Evolutionary conservation across 1,140 invertebrate species (phyloP), one percentile per base, ranked within the genome.

Genomic region (Planococcus citri): DNA sequence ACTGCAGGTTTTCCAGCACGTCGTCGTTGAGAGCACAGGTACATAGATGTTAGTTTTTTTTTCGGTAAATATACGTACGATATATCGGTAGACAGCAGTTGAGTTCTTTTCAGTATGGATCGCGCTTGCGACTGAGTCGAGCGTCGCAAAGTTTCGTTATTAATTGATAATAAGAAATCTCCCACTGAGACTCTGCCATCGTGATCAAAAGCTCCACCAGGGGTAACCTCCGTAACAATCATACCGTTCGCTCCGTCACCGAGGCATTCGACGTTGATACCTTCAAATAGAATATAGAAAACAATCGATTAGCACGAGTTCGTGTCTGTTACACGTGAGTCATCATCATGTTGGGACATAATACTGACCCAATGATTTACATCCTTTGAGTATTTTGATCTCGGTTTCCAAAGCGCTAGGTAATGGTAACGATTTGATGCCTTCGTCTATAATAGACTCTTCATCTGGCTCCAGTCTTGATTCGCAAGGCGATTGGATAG

Each of bases 231-330:
- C 61, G 81, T 84, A 12, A 89, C 82, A 10, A 84, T 73, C 73
- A 86, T 84, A 6, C 87, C 87, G 78, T 88, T 88, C 8, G 84
- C 75, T 17, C 85, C 85, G 72, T 83, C 83, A 69, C 86, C 85
- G 10, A 81, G 79, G 33, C 81, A 78, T 69, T 85, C 83, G 4
- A 86, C 78, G 14, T 76, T 80, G 12, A 86, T 69, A 70, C 84
- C 84, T 84, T 64, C 60, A 20, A 22, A 64, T 24, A 25, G 25
- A 60, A 20, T 9, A 60, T 60, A 6, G 21, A 6, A 60, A 24
- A 24, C 3, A 51, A 51, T 51, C 41, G 41, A 51, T 51, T 51
- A 51, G 10, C 10, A 3, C 33, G 33, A 37, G n/a, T n/a, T n/a
- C n/a, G n/a, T n/a, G n/a, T n/a, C n/a, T n/a, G n/a, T n/a, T n/a